These are phyloP conservation scores for Luscinia luscinia DNA, from an alignment of 2,797 vertebrate genomes.

Conservation along the genomic window DNA sequence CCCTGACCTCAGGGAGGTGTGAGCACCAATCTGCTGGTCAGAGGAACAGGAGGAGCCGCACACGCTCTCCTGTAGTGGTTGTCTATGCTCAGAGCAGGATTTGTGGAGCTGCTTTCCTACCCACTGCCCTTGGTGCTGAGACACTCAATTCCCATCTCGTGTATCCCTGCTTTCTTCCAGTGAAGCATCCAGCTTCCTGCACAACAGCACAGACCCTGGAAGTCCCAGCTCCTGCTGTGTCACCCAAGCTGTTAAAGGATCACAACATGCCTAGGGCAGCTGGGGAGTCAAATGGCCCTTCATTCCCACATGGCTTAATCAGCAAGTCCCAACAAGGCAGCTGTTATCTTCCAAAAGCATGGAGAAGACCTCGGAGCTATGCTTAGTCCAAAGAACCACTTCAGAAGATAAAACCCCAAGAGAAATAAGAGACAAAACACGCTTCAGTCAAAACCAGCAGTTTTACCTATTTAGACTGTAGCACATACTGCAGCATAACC, in stretches of 20 bases:
- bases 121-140: not conserved
- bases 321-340: slow-evolving; percentile 29
- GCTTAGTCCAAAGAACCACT: not conserved
- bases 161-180: not conserved
- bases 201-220: not conserved
- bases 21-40: not conserved
- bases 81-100: not conserved
- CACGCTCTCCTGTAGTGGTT: not conserved
- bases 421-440: not conserved
- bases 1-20: not conserved
- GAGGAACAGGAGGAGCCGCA: not conserved
- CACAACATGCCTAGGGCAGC: not conserved
- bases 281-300: not conserved
- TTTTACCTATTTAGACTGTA: not conserved
- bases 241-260: not conserved
- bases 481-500: not conserved
- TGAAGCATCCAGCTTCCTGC: not conserved
- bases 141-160: not conserved
- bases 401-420: not conserved
- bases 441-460: not conserved
- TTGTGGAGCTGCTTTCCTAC: not conserved
- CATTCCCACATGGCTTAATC: not conserved
- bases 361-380: slow-evolving; percentile 14
- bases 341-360: slow-evolving; percentile 25
- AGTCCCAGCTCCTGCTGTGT: not conserved